Conservation (phyloP, 2,888 invertebrate genomes). For the Muscina levida region DNA sequence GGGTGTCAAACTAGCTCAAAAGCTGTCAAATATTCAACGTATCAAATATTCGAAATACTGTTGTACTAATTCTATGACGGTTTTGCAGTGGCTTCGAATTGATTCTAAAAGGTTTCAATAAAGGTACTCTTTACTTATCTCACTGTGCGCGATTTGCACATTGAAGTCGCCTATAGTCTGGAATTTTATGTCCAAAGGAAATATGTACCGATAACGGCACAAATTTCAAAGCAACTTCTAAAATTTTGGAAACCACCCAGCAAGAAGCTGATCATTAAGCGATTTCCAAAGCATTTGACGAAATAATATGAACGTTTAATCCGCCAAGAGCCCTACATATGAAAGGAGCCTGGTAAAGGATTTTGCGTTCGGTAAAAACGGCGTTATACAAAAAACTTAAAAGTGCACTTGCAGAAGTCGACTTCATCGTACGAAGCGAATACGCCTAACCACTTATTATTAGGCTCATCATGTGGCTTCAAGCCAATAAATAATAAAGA, state of each 20-base stretch:
- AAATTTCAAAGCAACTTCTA: too few relatives aligned
- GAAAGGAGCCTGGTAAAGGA: too few relatives aligned
- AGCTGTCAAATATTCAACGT: neutral
- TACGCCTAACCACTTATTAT: slow-evolving; percentile 50
- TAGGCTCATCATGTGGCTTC: slow-evolving; percentile 38
- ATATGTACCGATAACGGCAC: slow-evolving; percentile 51
- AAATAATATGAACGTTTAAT: slow-evolving; percentile 48
- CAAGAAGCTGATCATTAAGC: slow-evolving; percentile 14
- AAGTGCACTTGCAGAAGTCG: slow-evolving; percentile 48
- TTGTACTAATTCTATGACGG: slow-evolving; percentile 33
- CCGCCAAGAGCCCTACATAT: too few relatives aligned
- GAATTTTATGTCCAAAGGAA: too few relatives aligned
- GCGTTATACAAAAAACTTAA: slow-evolving; percentile 40
- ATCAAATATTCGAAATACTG: slow-evolving; percentile 29
- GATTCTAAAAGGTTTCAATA: slow-evolving; percentile 46
- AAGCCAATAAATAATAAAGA: slow-evolving; percentile 41
- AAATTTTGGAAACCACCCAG: slow-evolving; percentile 10
- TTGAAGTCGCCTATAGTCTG: too few relatives aligned
- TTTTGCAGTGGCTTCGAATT: neutral
- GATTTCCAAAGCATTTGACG: neutral
- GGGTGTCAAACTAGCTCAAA: slow-evolving; percentile 35
- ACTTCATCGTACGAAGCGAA: slow-evolving; percentile 15
- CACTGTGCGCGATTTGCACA: slow-evolving; percentile 59
- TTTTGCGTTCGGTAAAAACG: slow-evolving; percentile 46
- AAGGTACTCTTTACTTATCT: slow-evolving; percentile 63